These are phyloP conservation scores for Smittia sp. DNA, from an alignment of 2,888 invertebrate genomes.

Conservation along the genomic window DNA sequence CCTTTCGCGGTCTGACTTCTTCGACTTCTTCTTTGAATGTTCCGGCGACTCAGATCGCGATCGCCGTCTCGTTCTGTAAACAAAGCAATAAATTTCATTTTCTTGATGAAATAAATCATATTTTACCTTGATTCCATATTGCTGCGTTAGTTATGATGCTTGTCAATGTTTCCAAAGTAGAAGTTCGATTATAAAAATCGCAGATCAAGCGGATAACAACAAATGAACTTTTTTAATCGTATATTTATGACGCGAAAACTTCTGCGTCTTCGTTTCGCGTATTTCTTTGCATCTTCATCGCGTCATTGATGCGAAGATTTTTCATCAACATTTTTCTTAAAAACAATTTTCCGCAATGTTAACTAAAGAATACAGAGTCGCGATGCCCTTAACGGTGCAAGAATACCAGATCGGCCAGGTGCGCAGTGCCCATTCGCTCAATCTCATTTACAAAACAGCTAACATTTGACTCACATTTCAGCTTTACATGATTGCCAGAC, in stretches of 20 bases:
- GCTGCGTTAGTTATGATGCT: too few relatives aligned
- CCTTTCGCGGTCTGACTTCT: conserved; percentile 19
- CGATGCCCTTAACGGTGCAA: conserved; percentile 88
- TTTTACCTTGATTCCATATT: conserved; percentile 23
- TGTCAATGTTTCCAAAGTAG: too few relatives aligned
- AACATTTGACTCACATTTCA: conserved; percentile 55
- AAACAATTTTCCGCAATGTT: conserved; percentile 54
- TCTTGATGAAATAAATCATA: background rate
- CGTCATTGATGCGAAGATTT: too few relatives aligned
- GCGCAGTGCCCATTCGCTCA: conserved; percentile 54
- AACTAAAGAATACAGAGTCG: conserved; percentile 84
- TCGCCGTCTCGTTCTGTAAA: background rate
- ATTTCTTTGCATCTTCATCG: too few relatives aligned
- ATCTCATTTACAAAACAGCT: background rate
- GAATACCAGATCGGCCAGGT: conserved; percentile 55
- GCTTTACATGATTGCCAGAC: conserved; percentile 91
- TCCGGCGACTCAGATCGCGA: conserved; percentile 27
- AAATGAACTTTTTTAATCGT: too few relatives aligned
- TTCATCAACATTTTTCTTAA: too few relatives aligned
- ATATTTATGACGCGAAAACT: too few relatives aligned
- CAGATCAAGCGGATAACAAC: too few relatives aligned
- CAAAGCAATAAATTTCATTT: background rate
- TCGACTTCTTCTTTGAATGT: conserved; percentile 20
- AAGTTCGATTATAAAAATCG: too few relatives aligned
- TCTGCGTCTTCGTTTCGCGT: too few relatives aligned